Evolutionary conservation across 2,888 invertebrate genomes (phyloP).

Genomic region (Caenorhabditis zanzibari): DNA sequence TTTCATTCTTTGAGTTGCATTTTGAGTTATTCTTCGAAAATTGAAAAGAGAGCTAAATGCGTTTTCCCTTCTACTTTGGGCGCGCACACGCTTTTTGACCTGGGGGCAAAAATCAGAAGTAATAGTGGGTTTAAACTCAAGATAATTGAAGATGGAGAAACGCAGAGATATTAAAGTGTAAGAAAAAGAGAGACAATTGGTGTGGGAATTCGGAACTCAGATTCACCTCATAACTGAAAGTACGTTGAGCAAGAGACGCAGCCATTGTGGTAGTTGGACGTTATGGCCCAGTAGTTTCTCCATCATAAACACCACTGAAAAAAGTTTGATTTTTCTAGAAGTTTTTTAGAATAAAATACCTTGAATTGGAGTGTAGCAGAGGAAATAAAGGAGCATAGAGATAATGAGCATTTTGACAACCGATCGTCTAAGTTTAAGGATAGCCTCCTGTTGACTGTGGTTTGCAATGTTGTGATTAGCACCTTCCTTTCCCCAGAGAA

Average conservation of each 20-base stretch:
- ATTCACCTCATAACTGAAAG: conserved; percentile 73
- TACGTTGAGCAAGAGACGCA: conserved; percentile 72
- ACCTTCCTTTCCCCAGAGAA: conserved; percentile 72
- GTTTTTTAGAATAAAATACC: conserved; percentile 50
- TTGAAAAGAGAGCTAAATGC: conserved; percentile 46
- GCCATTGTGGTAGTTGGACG: conserved; percentile 71
- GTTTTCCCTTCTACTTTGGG: conserved; percentile 38
- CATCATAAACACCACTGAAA: conserved; percentile 71
- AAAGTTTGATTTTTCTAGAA: neutral
- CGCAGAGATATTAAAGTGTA: neutral
- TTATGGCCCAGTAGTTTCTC: conserved; percentile 65
- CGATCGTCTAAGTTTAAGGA: conserved; percentile 82
- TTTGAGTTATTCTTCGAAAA: conserved; percentile 21
- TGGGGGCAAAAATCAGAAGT: conserved; percentile 41
- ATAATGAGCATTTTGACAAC: conserved; percentile 85
- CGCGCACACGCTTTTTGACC: conserved; percentile 43
- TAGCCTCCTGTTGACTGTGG: conserved; percentile 74
- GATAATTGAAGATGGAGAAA: neutral
- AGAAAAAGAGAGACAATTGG: conserved; percentile 5
- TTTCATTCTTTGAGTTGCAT: conserved; percentile 41
- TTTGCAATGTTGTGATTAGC: conserved; percentile 72
- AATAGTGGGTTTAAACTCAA: conserved; percentile 8
- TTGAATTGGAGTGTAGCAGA: conserved; percentile 85
- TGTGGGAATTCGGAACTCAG: neutral
- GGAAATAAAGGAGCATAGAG: conserved; percentile 84